phyloP scores from a whole-genome alignment of 2,888 invertebrate species.

The Alsophila aescularia region DNA sequence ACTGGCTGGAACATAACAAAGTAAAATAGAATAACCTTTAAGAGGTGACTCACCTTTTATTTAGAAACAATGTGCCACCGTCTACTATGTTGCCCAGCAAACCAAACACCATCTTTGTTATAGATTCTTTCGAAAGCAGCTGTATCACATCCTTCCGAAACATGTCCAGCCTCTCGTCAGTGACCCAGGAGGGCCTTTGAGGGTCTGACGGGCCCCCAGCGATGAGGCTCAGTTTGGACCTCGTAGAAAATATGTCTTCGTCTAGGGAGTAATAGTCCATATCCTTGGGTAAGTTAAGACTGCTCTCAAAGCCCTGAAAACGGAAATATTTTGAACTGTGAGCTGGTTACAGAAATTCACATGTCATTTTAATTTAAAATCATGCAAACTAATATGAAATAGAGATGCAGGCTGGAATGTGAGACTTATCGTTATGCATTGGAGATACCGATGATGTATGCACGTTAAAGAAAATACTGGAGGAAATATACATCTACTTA shows the following conservation, averaged over 20 bases:
- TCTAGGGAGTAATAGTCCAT: constrained; percentile 59
- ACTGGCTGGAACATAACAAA: too few relatives aligned
- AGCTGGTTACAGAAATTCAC: not conserved
- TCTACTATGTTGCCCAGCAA: constrained; percentile 68
- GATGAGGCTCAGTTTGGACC: constrained; percentile 51
- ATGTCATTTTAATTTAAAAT: too few relatives aligned
- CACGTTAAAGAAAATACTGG: too few relatives aligned
- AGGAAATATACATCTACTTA: too few relatives aligned
- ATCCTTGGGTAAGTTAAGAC: constrained; percentile 55
- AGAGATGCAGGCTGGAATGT: too few relatives aligned
- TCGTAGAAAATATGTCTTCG: constrained; percentile 51
- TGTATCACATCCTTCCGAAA: constrained; percentile 49
- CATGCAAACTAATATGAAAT: too few relatives aligned
- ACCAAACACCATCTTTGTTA: constrained; percentile 69
- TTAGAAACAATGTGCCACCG: constrained; percentile 71
- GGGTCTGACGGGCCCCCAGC: constrained; percentile 57
- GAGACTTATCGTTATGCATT: too few relatives aligned
- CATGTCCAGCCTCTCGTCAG: constrained; percentile 55
- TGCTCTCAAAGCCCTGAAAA: constrained; percentile 64
- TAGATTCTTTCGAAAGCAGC: constrained; percentile 61
- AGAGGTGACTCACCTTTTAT: constrained; percentile 60
- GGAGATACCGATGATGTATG: too few relatives aligned
- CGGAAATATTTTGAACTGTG: not conserved
- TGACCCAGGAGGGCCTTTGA: constrained; percentile 63
- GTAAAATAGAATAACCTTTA: not conserved